Percentiles rank a stretch among this genome's conserved stretches.
These are phyloP conservation scores for Pagrus major DNA, from an alignment of 2,113 vertebrate genomes.

Conservation along the genomic window DNA sequence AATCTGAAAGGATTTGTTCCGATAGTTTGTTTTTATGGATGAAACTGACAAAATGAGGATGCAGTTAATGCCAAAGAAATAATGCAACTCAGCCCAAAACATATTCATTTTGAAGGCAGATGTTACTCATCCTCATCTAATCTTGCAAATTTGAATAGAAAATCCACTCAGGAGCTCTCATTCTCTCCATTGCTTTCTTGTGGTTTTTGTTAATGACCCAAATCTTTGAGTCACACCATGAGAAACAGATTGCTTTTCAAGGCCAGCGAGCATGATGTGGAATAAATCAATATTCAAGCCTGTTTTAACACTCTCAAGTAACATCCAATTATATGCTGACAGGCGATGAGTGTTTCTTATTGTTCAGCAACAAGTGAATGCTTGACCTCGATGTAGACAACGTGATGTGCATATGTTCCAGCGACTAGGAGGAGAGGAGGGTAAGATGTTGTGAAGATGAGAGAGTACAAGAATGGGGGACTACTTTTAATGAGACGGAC, in stretches of 20 bases:
- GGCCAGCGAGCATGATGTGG: neutral
- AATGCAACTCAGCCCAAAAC: neutral
- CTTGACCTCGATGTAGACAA: neutral
- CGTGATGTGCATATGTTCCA: constrained; percentile 2
- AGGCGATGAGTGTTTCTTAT: neutral
- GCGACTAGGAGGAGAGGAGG: too few relatives aligned
- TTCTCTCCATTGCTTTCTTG: neutral
- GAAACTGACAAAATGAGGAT: neutral
- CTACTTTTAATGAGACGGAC: constrained; percentile 1
- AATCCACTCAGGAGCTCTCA: neutral
- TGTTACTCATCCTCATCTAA: neutral
- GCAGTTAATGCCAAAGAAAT: neutral
- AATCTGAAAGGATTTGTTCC: neutral
- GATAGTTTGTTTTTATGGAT: constrained; percentile 1
- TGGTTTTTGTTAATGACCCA: neutral
- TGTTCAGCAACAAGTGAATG: neutral
- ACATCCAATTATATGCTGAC: neutral
- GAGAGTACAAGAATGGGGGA: neutral
- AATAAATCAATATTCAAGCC: neutral
- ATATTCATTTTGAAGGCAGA: neutral
- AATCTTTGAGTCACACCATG: neutral
- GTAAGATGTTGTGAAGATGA: neutral
- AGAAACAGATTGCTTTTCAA: neutral
- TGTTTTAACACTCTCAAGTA: neutral
- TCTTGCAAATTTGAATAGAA: neutral